Conservation (phyloP, 2,888 invertebrate genomes). For the Quadriops clusia region DNA sequence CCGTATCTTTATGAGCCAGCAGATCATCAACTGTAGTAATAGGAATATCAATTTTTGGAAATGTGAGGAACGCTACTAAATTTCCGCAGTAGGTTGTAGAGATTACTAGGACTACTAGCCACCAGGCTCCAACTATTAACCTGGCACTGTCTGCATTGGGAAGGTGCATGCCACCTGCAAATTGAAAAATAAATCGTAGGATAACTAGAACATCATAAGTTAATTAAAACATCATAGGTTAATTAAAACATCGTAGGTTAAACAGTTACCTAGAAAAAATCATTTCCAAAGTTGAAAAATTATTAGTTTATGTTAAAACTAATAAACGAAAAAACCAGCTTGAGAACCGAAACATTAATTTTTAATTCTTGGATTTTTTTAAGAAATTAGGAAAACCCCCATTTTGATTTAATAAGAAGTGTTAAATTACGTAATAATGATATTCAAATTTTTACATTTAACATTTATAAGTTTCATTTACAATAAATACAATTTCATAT, state of each 20-base stretch:
- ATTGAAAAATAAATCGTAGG: no score
- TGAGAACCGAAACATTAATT: no score
- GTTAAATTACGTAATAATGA: no score
- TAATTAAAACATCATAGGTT: background rate
- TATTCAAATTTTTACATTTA: no score
- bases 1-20: constrained; percentile 41
- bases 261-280: constrained; percentile 5
- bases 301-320: background rate
- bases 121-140: constrained; percentile 79
- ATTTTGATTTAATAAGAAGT: no score
- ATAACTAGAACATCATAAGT: no score
- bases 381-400: no score
- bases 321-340: no score
- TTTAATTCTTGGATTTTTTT: no score
- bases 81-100: constrained; percentile 89
- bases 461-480: no score
- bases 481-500: no score
- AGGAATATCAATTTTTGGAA: constrained; percentile 68
- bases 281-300: background rate
- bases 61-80: constrained; percentile 83
- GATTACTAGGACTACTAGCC: constrained; percentile 79
- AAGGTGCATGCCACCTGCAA: constrained; percentile 80
- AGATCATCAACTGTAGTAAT: constrained; percentile 58
- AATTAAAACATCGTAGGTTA: constrained; percentile 8
- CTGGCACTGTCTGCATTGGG: constrained; percentile 80